Conservation (phyloP, 2,113 vertebrate species). For the Ciconia stormi region DNA sequence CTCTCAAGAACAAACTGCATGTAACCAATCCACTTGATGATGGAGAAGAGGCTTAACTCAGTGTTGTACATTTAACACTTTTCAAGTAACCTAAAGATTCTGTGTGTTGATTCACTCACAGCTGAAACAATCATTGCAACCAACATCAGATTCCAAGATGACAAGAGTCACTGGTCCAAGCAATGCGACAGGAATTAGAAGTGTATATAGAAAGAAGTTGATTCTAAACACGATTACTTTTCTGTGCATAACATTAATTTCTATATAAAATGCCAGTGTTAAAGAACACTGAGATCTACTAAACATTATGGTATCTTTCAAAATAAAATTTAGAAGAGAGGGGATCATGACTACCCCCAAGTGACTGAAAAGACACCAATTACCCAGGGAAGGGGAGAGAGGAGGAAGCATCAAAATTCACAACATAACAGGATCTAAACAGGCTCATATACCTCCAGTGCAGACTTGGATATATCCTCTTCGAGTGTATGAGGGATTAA, state of each 20-base stretch:
- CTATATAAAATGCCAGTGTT: background rate
- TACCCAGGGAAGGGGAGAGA: background rate
- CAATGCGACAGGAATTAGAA: background rate
- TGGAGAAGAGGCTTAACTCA: constrained; percentile 46
- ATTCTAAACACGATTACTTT: background rate
- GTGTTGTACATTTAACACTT: constrained; percentile 16
- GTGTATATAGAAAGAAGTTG: background rate
- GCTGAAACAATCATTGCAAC: constrained; percentile 48
- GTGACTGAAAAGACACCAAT: background rate
- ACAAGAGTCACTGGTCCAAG: background rate
- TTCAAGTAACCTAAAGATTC: background rate
- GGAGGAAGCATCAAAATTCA: background rate
- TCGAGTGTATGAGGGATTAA: background rate
- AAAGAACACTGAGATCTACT: background rate
- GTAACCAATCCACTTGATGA: constrained; percentile 55
- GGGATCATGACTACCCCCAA: background rate
- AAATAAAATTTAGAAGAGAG: background rate
- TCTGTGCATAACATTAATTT: background rate
- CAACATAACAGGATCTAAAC: background rate
- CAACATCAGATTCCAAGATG: background rate
- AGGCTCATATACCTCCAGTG: background rate
- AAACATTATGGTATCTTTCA: background rate
- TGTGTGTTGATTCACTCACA: background rate
- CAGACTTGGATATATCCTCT: background rate
- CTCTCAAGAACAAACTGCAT: background rate